Percentiles rank a stretch among this genome's conserved stretches.
Evolutionary conservation across 2,113 vertebrate genomes (phyloP).

Genomic region (Pluvialis apricaria): DNA sequence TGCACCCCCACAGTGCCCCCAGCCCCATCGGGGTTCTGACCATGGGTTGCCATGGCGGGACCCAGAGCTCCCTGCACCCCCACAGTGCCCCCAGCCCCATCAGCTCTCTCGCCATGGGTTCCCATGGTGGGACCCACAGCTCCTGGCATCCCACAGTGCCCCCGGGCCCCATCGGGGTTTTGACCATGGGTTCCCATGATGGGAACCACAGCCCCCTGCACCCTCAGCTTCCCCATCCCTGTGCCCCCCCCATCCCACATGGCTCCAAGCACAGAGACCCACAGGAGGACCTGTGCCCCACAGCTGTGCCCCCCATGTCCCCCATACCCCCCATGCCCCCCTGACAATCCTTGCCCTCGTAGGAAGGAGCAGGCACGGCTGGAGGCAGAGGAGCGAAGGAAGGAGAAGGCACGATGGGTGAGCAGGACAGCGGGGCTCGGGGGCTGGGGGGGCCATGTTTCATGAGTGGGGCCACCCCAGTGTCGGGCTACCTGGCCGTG

Average conservation of each 20-base stretch:
- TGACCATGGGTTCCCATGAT: neutral
- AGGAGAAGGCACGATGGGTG: constrained; percentile 33
- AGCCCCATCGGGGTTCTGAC: neutral
- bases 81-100: neutral
- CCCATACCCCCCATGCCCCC: neutral
- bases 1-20: neutral
- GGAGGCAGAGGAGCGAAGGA: constrained; percentile 28
- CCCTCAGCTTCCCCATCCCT: neutral
- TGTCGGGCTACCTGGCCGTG: neutral
- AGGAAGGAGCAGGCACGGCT: constrained; percentile 33
- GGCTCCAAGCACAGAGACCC: neutral
- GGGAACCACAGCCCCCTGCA: neutral
- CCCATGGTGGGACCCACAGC: neutral
- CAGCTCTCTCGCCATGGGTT: no score
- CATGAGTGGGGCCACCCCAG: neutral
- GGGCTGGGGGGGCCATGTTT: neutral
- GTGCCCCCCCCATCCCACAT: neutral
- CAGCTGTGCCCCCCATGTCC: neutral
- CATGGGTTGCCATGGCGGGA: neutral
- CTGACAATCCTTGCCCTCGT: neutral
- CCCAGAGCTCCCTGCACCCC: neutral
- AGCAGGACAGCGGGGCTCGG: neutral
- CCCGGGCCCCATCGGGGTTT: neutral
- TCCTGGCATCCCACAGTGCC: neutral
- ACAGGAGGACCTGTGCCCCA: neutral